These are phyloP conservation scores for Scaptomyza caliginosa DNA, from an alignment of 2,888 invertebrate genomes.

Conservation along the genomic window DNA sequence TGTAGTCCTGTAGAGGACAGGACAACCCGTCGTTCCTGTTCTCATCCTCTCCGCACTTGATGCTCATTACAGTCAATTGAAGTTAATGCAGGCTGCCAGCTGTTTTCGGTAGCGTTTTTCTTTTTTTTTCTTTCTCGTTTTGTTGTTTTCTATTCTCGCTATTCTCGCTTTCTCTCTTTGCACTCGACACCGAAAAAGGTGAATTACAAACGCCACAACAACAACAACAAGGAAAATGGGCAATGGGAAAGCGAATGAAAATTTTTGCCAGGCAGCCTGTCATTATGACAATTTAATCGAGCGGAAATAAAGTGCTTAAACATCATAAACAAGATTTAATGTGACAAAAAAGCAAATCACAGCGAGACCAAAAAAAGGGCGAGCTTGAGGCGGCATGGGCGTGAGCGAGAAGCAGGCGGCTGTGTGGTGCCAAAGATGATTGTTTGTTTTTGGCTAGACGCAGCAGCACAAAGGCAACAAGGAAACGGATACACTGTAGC, in stretches of 20 bases:
- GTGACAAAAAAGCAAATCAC: slow-evolving; percentile 76
- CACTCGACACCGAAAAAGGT: slow-evolving; percentile 11
- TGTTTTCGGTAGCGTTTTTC: slow-evolving; percentile 39
- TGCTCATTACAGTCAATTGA: slow-evolving; percentile 71
- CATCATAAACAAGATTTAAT: slow-evolving; percentile 76
- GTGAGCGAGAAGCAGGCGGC: no score
- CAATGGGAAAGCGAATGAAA: slow-evolving; percentile 26
- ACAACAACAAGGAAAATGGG: slow-evolving; percentile 3
- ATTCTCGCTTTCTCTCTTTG: not conserved
- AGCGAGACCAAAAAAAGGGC: slow-evolving; percentile 31
- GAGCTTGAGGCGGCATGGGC: not conserved
- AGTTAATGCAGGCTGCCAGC: slow-evolving; percentile 64
- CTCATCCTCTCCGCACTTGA: slow-evolving; percentile 41
- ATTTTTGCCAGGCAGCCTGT: slow-evolving; percentile 43
- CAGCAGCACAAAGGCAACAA: no score
- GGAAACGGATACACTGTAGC: no score
- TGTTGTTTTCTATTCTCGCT: slow-evolving; percentile 1
- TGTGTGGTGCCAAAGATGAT: no score
- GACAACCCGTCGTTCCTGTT: slow-evolving; percentile 23
- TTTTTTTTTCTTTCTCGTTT: not conserved
- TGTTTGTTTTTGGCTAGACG: no score
- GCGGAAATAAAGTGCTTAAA: slow-evolving; percentile 78
- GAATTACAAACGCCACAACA: slow-evolving; percentile 6
- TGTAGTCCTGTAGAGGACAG: not conserved
- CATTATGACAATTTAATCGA: slow-evolving; percentile 78